These are phyloP conservation scores for Heterodera carotae DNA, from an alignment of 1,140 invertebrate species.

Conservation along the genomic window DNA sequence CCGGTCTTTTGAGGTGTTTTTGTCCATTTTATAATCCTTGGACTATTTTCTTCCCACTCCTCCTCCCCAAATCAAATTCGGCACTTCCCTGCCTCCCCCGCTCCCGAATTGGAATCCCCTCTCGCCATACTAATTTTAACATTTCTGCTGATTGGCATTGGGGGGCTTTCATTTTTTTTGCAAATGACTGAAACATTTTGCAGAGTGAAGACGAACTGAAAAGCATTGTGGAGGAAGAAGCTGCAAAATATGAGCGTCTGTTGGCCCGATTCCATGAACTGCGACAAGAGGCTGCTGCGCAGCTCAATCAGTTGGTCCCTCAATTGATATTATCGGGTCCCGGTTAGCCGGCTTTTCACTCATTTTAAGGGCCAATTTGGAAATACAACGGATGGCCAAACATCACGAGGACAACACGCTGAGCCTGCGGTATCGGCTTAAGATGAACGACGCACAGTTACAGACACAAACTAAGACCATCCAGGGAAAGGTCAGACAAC, in stretches of 20 bases:
- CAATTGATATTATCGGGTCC: not conserved
- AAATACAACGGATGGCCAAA: conserved; percentile 34
- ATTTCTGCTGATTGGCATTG: no score
- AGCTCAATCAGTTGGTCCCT: conserved; percentile 31
- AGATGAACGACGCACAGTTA: conserved; percentile 41
- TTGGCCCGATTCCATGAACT: conserved; percentile 26
- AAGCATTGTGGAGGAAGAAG: conserved; percentile 36
- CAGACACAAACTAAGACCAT: conserved; percentile 38
- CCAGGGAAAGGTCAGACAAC: conserved; percentile 40
- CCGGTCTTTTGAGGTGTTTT: no score
- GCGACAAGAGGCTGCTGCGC: conserved; percentile 17
- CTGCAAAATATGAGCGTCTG: conserved; percentile 35
- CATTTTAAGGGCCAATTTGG: conserved; percentile 36
- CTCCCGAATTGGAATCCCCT: no score
- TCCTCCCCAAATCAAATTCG: no score
- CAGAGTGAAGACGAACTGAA: conserved; percentile 41
- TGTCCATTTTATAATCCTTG: no score
- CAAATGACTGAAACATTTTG: no score
- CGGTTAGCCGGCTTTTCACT: conserved; percentile 7
- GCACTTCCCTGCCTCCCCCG: no score
- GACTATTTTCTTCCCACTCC: no score
- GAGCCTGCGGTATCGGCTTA: conserved; percentile 37
- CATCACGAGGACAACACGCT: conserved; percentile 45
- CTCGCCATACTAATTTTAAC: no score
- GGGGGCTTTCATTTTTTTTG: no score